Evolutionary conservation across 2,113 vertebrate genomes (phyloP), one percentile per base, ranked within the genome.

Genomic region (Xiphophorus couchianus): DNA sequence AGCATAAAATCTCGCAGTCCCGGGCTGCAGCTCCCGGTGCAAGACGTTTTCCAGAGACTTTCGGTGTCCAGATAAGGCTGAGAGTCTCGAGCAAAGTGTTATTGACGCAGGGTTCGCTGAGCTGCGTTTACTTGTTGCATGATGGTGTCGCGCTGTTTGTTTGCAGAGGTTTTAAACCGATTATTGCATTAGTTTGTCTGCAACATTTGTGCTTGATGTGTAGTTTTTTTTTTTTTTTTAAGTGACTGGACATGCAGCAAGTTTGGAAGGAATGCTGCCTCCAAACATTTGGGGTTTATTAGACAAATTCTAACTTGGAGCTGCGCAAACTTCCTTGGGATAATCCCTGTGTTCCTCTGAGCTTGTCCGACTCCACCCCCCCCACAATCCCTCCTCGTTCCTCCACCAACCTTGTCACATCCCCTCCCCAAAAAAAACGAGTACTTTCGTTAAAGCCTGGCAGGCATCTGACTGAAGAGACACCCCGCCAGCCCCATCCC

Each of bases 381-480:
- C 78, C 10, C 35, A 10, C 35, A 3, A 10, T 11, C 88, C 58
- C 78, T 78, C 72, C 78, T 76, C 78, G 13, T 19, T 17, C 14
- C 44, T 19, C 28, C n/a, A 5, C 39, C 60, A 75, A 37, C 54
- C 63, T 28, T 62, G 58, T 68, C 71, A 51, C 76, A 12, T 5
- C 58, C 58, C 69, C 58, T 1, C 35, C 17, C 10, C 10, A 11
- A 58, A 73, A 81, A 90, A 87, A 91, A 90, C 82, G 85, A 91
- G 85, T 78, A 89, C 90, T 94, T 94, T 94, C 91, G 88, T 93
- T 93, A 91, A 90, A 88, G 87, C 85, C 92, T 91, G 86, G 86
- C 91, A 93, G 90, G 92, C 93, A 90, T 93, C 87, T 86, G 87
- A 91, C 82, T 93, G 91, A 94, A 94, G 93, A 90, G 92, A 86